Evolutionary conservation across 1,140 invertebrate genomes (phyloP).

Genomic region (Callitettix versicolor): DNA sequence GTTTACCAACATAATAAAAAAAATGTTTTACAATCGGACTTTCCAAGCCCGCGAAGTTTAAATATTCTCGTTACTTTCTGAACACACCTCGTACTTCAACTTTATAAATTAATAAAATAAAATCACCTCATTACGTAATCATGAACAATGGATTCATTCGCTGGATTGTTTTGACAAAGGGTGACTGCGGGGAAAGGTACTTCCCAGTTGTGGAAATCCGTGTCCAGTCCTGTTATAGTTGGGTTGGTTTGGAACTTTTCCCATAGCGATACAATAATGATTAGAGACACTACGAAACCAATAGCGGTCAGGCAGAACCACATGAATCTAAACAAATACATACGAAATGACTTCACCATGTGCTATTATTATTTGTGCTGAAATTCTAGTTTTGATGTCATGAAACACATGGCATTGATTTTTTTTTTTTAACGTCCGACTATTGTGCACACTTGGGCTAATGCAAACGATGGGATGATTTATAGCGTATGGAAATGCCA

Average conservation of each 20-base stretch:
- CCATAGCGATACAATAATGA: slow-evolving; percentile 61
- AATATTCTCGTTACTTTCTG: too few species aligned
- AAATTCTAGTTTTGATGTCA: slow-evolving; percentile 2
- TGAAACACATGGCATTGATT: not conserved
- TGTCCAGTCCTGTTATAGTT: slow-evolving; percentile 52
- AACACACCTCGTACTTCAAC: too few species aligned
- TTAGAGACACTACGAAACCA: slow-evolving; percentile 49
- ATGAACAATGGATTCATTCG: slow-evolving; percentile 35
- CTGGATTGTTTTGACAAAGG: slow-evolving; percentile 44
- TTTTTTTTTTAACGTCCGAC: too few species aligned
- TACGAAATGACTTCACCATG: too few species aligned
- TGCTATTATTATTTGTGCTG: too few species aligned
- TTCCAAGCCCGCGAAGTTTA: too few species aligned
- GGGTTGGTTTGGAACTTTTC: slow-evolving; percentile 69
- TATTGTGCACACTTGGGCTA: too few species aligned
- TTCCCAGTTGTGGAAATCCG: slow-evolving; percentile 63
- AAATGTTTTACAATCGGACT: too few species aligned
- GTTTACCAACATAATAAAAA: too few species aligned
- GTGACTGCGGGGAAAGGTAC: slow-evolving; percentile 57
- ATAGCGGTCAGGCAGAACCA: slow-evolving; percentile 59
- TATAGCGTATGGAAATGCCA: too few species aligned
- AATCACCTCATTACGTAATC: slow-evolving; percentile 28
- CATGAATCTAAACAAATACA: slow-evolving; percentile 47
- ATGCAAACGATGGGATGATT: too few species aligned
- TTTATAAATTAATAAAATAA: too few species aligned